A percentile compares a stretch with the other conserved stretches of the same genome.
Evolutionary conservation across 2,888 invertebrate genomes (phyloP).

Genomic region (Acanthoscelides obtectus): DNA sequence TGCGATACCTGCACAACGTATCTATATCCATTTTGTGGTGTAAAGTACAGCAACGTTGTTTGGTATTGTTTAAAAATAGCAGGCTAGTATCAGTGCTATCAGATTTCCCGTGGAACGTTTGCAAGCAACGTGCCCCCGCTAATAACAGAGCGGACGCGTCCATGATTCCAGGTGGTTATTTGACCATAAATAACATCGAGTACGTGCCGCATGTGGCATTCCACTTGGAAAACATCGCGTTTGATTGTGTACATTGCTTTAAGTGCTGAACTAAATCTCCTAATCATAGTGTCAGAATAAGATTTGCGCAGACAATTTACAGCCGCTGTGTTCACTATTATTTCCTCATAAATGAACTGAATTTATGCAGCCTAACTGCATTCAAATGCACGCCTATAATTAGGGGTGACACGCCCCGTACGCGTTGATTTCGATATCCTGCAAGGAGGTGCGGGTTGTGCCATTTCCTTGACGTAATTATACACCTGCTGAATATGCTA

Average conservation of each 20-base stretch:
- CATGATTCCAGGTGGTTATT: constrained; percentile 11
- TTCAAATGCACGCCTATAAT: background rate
- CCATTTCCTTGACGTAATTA: background rate
- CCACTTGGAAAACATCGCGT: constrained; percentile 11
- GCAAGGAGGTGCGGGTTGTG: background rate
- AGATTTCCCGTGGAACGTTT: background rate
- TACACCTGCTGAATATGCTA: background rate
- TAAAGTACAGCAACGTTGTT: too few species aligned
- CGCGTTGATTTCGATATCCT: background rate
- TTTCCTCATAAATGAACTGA: background rate
- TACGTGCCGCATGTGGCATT: constrained; percentile 12
- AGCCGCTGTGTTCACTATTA: background rate
- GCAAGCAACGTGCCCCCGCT: background rate
- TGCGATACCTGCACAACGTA: too few species aligned
- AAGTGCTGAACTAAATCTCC: constrained; percentile 12
- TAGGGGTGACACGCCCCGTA: background rate
- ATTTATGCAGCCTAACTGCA: background rate
- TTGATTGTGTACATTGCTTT: constrained; percentile 13
- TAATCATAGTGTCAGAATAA: constrained; percentile 15
- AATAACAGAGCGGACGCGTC: background rate
- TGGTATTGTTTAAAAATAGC: too few species aligned
- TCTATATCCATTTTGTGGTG: too few species aligned
- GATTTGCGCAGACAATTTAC: constrained; percentile 9
- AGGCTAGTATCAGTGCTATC: background rate
- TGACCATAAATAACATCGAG: constrained; percentile 13